A percentile compares a stretch with the other conserved stretches of the same genome.
Evolutionary conservation across 2,113 vertebrate genomes (phyloP).

Genomic region (Microtus montanus): DNA sequence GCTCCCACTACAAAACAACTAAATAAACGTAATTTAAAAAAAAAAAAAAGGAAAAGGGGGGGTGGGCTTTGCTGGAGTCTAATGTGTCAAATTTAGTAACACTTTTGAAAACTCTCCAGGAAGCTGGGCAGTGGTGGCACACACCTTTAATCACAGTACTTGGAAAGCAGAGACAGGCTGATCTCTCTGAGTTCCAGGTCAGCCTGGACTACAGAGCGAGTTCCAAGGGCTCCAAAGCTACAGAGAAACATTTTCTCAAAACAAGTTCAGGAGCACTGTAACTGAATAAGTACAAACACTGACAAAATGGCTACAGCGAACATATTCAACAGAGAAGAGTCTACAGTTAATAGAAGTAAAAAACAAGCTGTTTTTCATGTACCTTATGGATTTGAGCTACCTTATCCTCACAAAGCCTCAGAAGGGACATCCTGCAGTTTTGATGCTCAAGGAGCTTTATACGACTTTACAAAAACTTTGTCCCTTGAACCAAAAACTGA

Average conservation of each 20-base stretch:
- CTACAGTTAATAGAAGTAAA: constrained; percentile 91
- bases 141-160: too few species aligned
- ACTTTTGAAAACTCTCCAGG: neutral
- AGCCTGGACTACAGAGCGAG: too few species aligned
- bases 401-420: constrained; percentile 88
- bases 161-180: too few species aligned
- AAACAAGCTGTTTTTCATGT: constrained; percentile 91
- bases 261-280: neutral
- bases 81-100: neutral
- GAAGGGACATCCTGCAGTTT: constrained; percentile 87
- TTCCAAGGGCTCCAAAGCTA: too few species aligned
- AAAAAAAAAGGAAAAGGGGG: too few species aligned
- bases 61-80: neutral
- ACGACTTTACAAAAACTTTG: constrained; percentile 94
- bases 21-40: neutral
- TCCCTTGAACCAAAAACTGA: constrained; percentile 92
- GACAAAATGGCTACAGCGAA: neutral
- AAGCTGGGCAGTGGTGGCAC: too few species aligned
- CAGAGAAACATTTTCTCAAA: too few species aligned
- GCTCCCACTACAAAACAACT: neutral
- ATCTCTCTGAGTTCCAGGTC: too few species aligned
- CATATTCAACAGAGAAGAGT: constrained; percentile 81
- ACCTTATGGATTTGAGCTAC: constrained; percentile 91
- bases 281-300: neutral
- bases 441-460: constrained; percentile 89